Evolutionary conservation across 2,797 vertebrate genomes (phyloP), one percentile per base, ranked within the genome.

Genomic region (Melanitta fusca): DNA sequence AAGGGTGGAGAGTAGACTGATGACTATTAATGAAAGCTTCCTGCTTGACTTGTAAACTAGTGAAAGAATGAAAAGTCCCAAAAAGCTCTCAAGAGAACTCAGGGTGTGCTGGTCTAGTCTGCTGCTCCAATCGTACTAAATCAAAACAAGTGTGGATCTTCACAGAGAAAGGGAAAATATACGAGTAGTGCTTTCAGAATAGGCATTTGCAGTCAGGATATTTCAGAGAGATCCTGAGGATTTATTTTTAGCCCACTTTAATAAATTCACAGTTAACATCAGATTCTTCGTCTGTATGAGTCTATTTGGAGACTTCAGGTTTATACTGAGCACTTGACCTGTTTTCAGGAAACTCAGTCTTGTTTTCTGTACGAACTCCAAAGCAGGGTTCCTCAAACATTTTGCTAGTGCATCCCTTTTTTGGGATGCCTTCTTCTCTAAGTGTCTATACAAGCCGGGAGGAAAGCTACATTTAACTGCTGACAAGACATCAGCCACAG

Each of bases 391-490:
- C 30, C 54, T 86, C 80, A 85, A 85, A 70, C 11, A 20, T 73
- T 71, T 65, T 77, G 47, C 47, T 60, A 43, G 75, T 51, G 45
- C n/a, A 61, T 27, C 73, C 79, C 49, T n/a, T 86, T 91, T 91
- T 54, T 41, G 58, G 2, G 2, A 41, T 82, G 41, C 27, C 62
- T 85, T 71, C 47, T 58, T 70, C 74, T 38, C 45, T 41, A 61
- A 47, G 32, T 57, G n/a, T 94, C 91, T 85, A 93, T 68, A 81
- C 32, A 86, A 86, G 45, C 32, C 38, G 47, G 60, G 51, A 66
- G 80, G 85, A 92, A 80, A 84, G n/a, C 45, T 72, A 36, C 66
- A 84, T 94, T 91, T 85, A 75, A 81, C 58, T 70, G 56, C 54
- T 81, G 70, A 65, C 62, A 85, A 62, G 51, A 38, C 30, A 90